Conservation (phyloP, 2,113 vertebrate species). For the Proterorhinus semilunaris region DNA sequence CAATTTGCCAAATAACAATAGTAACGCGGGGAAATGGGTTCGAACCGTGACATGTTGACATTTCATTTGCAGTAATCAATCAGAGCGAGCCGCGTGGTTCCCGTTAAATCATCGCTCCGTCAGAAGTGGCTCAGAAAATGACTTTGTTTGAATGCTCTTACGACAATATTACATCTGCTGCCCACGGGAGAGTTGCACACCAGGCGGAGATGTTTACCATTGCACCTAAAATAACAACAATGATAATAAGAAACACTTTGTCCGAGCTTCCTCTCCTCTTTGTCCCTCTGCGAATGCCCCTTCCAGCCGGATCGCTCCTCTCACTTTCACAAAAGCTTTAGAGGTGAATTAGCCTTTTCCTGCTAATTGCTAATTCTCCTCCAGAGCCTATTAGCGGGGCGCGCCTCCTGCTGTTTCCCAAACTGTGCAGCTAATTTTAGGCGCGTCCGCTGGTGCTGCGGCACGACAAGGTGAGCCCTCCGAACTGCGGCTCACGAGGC, state of each 20-base stretch:
- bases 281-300: neutral
- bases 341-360: conserved; percentile 74
- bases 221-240: no score
- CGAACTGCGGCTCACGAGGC: conserved; percentile 39
- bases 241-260: no score
- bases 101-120: conserved; percentile 2
- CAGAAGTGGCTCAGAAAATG: neutral
- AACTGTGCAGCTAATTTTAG: neutral
- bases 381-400: conserved; percentile 57
- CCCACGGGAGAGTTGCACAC: conserved; percentile 31
- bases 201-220: conserved; percentile 37
- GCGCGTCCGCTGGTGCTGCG: conserved; percentile 7
- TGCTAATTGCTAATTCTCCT: conserved; percentile 69
- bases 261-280: no score
- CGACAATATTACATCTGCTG: neutral
- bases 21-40: conserved; percentile 49
- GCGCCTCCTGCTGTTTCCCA: conserved; percentile 60
- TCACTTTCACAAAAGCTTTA: conserved; percentile 37
- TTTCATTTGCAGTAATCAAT: conserved; percentile 73
- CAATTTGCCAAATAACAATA: conserved; percentile 47
- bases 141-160: neutral
- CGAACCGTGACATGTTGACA: conserved; percentile 68
- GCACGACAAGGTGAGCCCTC: conserved; percentile 67
- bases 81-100: conserved; percentile 39
- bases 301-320: neutral